Evolutionary conservation across 2,888 invertebrate species (phyloP).

Genomic region (Chymomyza caudatula): DNA sequence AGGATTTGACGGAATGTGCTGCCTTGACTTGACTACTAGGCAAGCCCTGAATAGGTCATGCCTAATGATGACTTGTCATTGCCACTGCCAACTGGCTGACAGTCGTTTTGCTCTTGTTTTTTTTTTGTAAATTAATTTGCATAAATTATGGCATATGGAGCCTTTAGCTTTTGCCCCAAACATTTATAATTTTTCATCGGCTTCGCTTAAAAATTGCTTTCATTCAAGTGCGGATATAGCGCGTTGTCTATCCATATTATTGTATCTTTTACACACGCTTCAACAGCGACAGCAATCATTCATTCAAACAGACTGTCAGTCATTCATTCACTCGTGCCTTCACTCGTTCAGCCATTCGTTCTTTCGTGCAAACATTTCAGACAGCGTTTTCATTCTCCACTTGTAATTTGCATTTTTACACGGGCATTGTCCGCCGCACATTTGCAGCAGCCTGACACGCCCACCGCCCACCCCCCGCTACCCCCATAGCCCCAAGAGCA

Average conservation of each 20-base stretch:
- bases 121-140: slow-evolving; percentile 65
- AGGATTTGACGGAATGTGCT: neutral
- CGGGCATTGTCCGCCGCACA: slow-evolving; percentile 47
- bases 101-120: slow-evolving; percentile 11
- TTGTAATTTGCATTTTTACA: slow-evolving; percentile 72
- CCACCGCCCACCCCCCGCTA: no score
- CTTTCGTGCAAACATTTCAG: slow-evolving; percentile 28
- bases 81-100: neutral
- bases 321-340: slow-evolving; percentile 46
- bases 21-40: neutral
- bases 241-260: neutral
- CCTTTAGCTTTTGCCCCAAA: neutral
- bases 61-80: neutral
- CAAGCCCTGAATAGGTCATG: no score
- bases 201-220: no score
- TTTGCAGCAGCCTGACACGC: no score
- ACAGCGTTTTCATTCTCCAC: slow-evolving; percentile 31
- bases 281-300: neutral
- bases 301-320: slow-evolving; percentile 11
- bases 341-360: slow-evolving; percentile 30
- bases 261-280: neutral
- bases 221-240: neutral
- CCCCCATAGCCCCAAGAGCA: no score
- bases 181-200: neutral
- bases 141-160: slow-evolving; percentile 65